A percentile compares a stretch with the other conserved stretches of the same genome.
Evolutionary conservation across 2,888 invertebrate genomes (phyloP).

Genomic region (Mechanitis messenoides): DNA sequence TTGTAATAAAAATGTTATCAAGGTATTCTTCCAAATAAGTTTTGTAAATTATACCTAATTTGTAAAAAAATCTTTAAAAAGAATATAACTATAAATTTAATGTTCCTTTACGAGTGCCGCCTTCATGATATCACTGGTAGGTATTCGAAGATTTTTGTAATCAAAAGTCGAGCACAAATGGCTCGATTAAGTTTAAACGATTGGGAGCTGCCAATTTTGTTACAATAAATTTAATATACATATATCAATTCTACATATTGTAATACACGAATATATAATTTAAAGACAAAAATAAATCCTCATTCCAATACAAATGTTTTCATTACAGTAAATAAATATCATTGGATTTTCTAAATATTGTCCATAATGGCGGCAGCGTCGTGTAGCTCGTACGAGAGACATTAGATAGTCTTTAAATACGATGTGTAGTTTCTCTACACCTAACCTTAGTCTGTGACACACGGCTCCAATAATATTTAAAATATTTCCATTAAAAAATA

Average conservation of each 20-base stretch:
- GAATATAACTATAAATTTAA: neutral
- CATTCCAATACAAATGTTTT: slow-evolving; percentile 4
- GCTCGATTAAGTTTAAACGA: neutral
- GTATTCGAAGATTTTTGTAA: neutral
- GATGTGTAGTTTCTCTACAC: slow-evolving; percentile 16
- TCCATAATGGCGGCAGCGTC: slow-evolving; percentile 14
- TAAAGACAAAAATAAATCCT: neutral
- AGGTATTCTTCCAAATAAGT: neutral
- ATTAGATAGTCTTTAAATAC: slow-evolving; percentile 28
- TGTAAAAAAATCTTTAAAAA: neutral
- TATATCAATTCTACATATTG: too few species aligned
- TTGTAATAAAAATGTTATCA: neutral
- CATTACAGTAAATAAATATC: slow-evolving; percentile 1
- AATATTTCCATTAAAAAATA: too few species aligned
- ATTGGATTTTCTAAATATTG: slow-evolving; percentile 15
- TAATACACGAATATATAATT: too few species aligned
- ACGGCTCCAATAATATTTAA: slow-evolving; percentile 1
- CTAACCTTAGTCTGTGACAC: slow-evolving; percentile 8
- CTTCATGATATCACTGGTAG: neutral
- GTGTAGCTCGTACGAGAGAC: slow-evolving; percentile 17
- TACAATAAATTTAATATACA: too few species aligned
- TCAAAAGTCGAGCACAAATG: slow-evolving; percentile 4
- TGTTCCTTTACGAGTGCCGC: slow-evolving; percentile 1
- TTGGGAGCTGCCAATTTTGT: too few species aligned
- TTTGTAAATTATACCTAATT: neutral